Percentiles rank a stretch among this genome's conserved stretches.
These are phyloP conservation scores for Saxidomus purpurata DNA, from an alignment of 1,140 invertebrate species.

Conservation along the genomic window DNA sequence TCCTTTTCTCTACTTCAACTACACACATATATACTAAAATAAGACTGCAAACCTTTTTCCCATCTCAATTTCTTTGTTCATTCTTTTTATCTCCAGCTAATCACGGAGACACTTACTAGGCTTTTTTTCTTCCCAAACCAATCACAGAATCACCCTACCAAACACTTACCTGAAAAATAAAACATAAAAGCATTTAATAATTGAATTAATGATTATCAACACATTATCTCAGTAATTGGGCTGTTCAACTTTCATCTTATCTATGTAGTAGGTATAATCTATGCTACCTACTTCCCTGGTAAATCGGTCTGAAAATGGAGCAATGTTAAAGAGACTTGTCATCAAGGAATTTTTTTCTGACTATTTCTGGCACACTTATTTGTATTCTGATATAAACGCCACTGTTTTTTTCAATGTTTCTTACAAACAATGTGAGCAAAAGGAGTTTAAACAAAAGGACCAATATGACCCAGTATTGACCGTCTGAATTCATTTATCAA, in stretches of 20 bases:
- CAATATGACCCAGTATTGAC: too few species aligned
- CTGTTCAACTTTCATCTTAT: conserved; percentile 59
- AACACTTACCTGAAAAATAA: conserved; percentile 57
- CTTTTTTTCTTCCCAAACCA: not conserved
- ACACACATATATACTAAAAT: too few species aligned
- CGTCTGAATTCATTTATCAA: too few species aligned
- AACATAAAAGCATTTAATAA: conserved; percentile 58
- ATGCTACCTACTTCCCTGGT: not conserved
- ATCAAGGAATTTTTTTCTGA: not conserved
- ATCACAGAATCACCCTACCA: not conserved
- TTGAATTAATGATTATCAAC: conserved; percentile 60
- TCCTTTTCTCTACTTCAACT: too few species aligned
- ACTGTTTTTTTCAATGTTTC: too few species aligned
- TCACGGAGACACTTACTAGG: not conserved
- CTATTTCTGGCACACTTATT: too few species aligned
- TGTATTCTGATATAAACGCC: too few species aligned
- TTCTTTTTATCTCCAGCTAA: not conserved
- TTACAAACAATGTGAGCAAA: too few species aligned
- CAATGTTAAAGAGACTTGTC: not conserved
- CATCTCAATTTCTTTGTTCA: not conserved
- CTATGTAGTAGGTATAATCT: conserved; percentile 4
- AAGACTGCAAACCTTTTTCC: not conserved
- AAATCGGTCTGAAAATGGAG: not conserved
- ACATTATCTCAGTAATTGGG: conserved; percentile 46
- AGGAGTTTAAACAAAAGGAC: too few species aligned